phyloP scores from a whole-genome alignment of 2,797 vertebrate species.

The Macroramphosus scolopax region DNA sequence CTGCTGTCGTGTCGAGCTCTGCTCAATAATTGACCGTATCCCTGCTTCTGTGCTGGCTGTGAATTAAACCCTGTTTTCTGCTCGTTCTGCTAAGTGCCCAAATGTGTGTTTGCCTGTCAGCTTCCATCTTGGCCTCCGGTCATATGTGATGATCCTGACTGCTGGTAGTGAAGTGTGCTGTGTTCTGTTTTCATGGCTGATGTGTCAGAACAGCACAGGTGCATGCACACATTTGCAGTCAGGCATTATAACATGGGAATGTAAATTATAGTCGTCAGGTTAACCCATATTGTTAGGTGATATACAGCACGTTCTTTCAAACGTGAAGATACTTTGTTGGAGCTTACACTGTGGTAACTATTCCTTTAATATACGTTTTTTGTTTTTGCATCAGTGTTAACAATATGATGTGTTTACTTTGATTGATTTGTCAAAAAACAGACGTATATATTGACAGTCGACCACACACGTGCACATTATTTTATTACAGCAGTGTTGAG shows the following conservation, averaged over 20 bases:
- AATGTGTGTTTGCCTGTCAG: constrained; percentile 21
- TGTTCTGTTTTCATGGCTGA: constrained; percentile 14
- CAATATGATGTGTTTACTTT: too few relatives aligned
- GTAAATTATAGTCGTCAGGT: not conserved
- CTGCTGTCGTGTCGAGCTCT: too few relatives aligned
- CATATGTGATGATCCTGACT: constrained; percentile 12
- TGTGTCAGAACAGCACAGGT: constrained; percentile 23
- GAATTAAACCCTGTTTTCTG: constrained; percentile 13
- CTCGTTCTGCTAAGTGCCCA: constrained; percentile 29
- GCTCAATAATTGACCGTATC: not conserved
- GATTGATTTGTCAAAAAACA: too few relatives aligned
- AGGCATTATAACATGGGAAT: constrained; percentile 7
- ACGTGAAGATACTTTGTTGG: constrained; percentile 6
- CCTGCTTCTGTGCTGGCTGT: constrained; percentile 6
- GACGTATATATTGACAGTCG: too few relatives aligned
- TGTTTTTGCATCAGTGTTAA: too few relatives aligned
- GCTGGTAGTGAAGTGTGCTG: constrained; percentile 1
- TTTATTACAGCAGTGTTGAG: too few relatives aligned
- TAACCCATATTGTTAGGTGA: not conserved
- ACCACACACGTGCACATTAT: too few relatives aligned
- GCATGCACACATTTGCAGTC: constrained; percentile 19
- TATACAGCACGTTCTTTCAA: not conserved
- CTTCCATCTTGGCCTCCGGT: constrained; percentile 22
- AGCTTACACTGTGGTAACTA: not conserved
- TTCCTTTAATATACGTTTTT: too few relatives aligned